Evolutionary conservation across 2,888 invertebrate genomes (phyloP).

Genomic region (Brachyopa scutellaris): DNA sequence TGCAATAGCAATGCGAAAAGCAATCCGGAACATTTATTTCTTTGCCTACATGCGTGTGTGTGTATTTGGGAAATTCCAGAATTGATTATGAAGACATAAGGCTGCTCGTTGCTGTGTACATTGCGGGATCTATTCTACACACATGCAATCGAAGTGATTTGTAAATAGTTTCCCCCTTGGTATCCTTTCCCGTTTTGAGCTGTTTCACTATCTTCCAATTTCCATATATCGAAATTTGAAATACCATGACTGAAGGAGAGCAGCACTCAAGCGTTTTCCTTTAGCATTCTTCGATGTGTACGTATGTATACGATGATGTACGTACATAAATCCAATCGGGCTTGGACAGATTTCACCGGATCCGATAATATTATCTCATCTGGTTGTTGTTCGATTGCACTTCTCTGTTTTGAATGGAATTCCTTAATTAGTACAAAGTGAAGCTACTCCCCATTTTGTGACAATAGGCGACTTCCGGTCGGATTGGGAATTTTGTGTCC

Average conservation of each 20-base stretch:
- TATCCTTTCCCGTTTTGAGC: conserved; percentile 35
- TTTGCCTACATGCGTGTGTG: conserved; percentile 20
- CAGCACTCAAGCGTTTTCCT: conserved; percentile 37
- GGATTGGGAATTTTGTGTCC: conserved; percentile 13
- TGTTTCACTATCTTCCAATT: conserved; percentile 18
- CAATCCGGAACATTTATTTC: conserved; percentile 63
- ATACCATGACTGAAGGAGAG: conserved; percentile 21
- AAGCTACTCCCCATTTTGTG: background rate
- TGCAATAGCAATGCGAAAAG: conserved; percentile 64
- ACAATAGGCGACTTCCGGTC: conserved; percentile 59
- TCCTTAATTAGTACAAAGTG: too few relatives aligned
- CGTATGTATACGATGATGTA: conserved; percentile 1
- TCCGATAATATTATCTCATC: conserved; percentile 61
- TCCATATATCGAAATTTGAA: conserved; percentile 54
- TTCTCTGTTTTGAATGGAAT: conserved; percentile 57
- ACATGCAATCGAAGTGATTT: conserved; percentile 63
- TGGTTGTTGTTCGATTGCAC: conserved; percentile 57
- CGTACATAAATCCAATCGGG: background rate
- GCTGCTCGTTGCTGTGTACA: background rate
- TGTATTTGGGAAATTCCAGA: conserved; percentile 5
- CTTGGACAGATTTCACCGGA: conserved; percentile 43
- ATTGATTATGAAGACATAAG: conserved; percentile 31
- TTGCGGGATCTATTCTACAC: conserved; percentile 11
- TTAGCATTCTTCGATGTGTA: conserved; percentile 9
- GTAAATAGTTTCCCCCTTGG: conserved; percentile 55